phyloP scores from a whole-genome alignment of 2,888 invertebrate species.

The Pyrrhosoma nymphula region DNA sequence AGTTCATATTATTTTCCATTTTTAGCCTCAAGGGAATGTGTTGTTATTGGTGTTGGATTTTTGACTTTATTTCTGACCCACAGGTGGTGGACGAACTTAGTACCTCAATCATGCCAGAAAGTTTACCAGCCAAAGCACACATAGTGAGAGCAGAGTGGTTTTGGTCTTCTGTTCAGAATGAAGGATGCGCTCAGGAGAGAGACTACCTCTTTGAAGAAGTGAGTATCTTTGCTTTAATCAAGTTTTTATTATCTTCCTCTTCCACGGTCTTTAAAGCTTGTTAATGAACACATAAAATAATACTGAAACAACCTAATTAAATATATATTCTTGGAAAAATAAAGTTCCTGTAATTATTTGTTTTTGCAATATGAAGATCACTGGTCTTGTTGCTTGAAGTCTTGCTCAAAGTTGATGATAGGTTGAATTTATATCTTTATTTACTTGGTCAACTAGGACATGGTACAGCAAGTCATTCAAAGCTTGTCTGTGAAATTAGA shows the following conservation, averaged over 20 bases:
- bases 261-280: constrained; percentile 71
- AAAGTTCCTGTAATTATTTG: too few species aligned
- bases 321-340: neutral
- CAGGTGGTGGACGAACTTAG: constrained; percentile 91
- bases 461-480: too few species aligned
- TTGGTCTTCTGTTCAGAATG: constrained; percentile 98
- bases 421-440: too few species aligned
- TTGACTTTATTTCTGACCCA: constrained; percentile 69
- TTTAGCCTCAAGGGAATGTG: too few species aligned
- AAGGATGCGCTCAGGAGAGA: constrained; percentile 93
- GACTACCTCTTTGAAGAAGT: constrained; percentile 93
- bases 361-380: too few species aligned
- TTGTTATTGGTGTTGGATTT: neutral
- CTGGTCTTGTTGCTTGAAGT: too few species aligned
- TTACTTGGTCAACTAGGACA: too few species aligned
- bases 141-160: constrained; percentile 97
- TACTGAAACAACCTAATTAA: neutral
- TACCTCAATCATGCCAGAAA: constrained; percentile 80
- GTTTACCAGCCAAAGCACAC: constrained; percentile 84
- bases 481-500: too few species aligned
- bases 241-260: neutral
- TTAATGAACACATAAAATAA: neutral
- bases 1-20: too few species aligned
- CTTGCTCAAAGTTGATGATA: too few species aligned
- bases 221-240: constrained; percentile 77